Evolutionary conservation across 2,797 vertebrate species (phyloP), one percentile per base, ranked within the genome.

Genomic region (Microcaecilia unicolor): DNA sequence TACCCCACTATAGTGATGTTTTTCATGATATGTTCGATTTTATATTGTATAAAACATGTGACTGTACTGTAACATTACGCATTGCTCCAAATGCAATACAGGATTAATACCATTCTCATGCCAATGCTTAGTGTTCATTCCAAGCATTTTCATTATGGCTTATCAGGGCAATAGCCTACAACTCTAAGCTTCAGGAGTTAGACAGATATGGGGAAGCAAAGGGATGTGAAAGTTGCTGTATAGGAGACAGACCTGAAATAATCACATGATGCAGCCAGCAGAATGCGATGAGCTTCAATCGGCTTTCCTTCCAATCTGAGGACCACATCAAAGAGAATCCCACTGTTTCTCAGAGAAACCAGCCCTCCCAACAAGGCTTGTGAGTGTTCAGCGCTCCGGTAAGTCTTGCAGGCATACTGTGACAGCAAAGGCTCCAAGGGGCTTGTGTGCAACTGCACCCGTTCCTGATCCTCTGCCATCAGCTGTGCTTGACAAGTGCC

Each of bases 241-340:
- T n/a, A 15, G 10, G 10, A 10, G 8, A 15, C 13, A 51, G 61
- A 97, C 96, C 92, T 91, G 72, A 99, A 99, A 51, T 99, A 99
- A 58, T 96, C 90, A 7, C 96, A 97, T 3, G 91, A 93, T 0
- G 96, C 94, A 4, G 96, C 95, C 32, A 98, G 78, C 0, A 99
- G 88, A 35, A 98, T 87, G 2, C 96, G 92, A 58, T 99, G 95
- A 24, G 94, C 93, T 46, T 83, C 80, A 2, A 98, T 84, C 15
- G 87, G 76, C 37, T 74, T 87, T 36, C 81, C 92, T 33, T 98
- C 95, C 27, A 98, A 90, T 31, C 90, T 58, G 20, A 99, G 84
- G 20, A 90, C 86, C 5, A 98, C 93, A 1, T 99, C 96, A 4
- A 92, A 97, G 57, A 98, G 83, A 57, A 88, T 76, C 13, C 83